These are phyloP conservation scores for Emydura subglobosa DNA, from an alignment of 2,113 vertebrate species.

Conservation along the genomic window DNA sequence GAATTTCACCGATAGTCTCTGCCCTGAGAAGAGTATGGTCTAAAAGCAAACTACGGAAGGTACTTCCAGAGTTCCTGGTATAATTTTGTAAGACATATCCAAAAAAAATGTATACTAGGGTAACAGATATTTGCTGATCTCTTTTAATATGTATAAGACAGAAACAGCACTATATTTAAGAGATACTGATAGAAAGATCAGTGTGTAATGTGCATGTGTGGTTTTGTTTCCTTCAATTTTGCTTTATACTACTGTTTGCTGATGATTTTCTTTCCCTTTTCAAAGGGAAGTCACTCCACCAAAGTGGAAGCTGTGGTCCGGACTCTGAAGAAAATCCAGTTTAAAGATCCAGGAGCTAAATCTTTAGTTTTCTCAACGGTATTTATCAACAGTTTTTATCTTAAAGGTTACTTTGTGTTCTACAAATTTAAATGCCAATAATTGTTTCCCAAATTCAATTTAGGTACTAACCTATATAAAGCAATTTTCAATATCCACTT, in stretches of 20 bases:
- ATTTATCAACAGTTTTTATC: conserved; percentile 54
- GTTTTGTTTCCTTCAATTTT: not conserved
- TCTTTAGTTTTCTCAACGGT: conserved; percentile 98
- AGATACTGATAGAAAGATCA: not conserved
- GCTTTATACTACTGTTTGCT: not conserved
- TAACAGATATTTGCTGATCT: not conserved
- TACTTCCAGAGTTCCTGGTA: not conserved
- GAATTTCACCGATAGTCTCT: not conserved
- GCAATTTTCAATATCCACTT: not conserved
- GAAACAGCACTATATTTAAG: not conserved
- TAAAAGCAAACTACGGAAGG: not conserved
- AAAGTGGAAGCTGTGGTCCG: conserved; percentile 98
- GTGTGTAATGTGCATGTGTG: not conserved
- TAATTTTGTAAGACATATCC: not conserved
- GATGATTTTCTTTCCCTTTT: conserved; percentile 45
- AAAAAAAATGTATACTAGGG: not conserved
- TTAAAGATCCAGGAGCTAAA: conserved; percentile 91
- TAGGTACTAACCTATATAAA: conserved; percentile 12
- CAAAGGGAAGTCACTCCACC: conserved; percentile 97
- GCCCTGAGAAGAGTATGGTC: not conserved
- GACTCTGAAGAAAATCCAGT: conserved; percentile 94
- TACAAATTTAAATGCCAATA: not conserved
- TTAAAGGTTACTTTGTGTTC: not conserved
- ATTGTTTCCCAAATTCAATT: not conserved
- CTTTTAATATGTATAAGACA: not conserved